Conservation (phyloP, 2,797 vertebrate species). For the Sciaenops ocellatus region DNA sequence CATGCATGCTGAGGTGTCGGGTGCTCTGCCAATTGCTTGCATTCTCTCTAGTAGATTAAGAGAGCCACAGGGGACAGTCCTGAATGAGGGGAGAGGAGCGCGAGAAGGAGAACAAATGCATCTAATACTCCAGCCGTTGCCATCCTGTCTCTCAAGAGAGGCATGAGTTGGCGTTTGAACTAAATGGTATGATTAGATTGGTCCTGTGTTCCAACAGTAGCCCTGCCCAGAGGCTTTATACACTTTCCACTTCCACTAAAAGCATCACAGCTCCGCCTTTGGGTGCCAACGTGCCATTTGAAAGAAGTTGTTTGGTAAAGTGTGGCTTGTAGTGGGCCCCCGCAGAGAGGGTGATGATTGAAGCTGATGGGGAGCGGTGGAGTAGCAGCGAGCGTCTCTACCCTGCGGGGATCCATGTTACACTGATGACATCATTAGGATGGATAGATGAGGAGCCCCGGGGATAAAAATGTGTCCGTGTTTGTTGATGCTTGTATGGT, state of each 20-base stretch:
- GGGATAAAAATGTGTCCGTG: slow-evolving; percentile 24
- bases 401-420: slow-evolving; percentile 42
- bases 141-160: slow-evolving; percentile 50
- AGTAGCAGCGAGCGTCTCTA: slow-evolving; percentile 29
- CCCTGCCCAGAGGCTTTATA: slow-evolving; percentile 32
- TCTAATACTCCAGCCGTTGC: slow-evolving; percentile 43
- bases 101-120: slow-evolving; percentile 58
- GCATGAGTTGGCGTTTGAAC: slow-evolving; percentile 56
- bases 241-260: slow-evolving; percentile 59
- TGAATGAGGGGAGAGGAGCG: slow-evolving; percentile 32
- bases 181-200: slow-evolving; percentile 73
- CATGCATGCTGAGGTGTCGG: slow-evolving; percentile 37
- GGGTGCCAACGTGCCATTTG: slow-evolving; percentile 53
- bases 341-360: slow-evolving; percentile 63
- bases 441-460: slow-evolving; percentile 39
- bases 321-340: slow-evolving; percentile 54
- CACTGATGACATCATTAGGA: slow-evolving; percentile 60
- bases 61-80: slow-evolving; percentile 59
- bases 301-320: slow-evolving; percentile 60
- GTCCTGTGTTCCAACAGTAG: slow-evolving; percentile 51
- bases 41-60: slow-evolving; percentile 68
- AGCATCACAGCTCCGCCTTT: slow-evolving; percentile 53
- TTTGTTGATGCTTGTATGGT: slow-evolving; percentile 14
- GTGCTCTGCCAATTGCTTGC: slow-evolving; percentile 42
- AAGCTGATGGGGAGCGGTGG: slow-evolving; percentile 58